Evolutionary conservation across 1,140 invertebrate species (phyloP).

Genomic region (Drosophila insularis): DNA sequence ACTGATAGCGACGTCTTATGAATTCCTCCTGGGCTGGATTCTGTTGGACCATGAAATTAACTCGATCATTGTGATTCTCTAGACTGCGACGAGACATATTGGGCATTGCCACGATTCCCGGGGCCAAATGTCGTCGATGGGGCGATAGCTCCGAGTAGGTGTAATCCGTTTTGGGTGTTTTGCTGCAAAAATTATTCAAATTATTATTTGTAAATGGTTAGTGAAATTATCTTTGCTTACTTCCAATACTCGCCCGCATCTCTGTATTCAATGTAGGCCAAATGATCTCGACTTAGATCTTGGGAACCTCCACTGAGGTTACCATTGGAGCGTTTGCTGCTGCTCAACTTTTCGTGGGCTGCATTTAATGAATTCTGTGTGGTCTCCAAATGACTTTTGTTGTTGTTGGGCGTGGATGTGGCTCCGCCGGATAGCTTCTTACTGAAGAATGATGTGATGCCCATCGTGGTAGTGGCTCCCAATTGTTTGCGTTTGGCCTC

Average conservation of each 20-base stretch:
- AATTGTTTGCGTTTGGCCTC: constrained; percentile 37
- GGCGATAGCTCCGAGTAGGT: constrained; percentile 90
- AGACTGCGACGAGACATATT: constrained; percentile 90
- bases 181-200: constrained; percentile 81
- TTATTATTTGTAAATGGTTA: background rate
- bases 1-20: constrained; percentile 73
- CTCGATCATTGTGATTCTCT: constrained; percentile 70
- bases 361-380: constrained; percentile 70
- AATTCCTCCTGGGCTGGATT: constrained; percentile 73
- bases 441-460: constrained; percentile 43
- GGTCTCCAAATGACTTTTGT: constrained; percentile 55
- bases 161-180: constrained; percentile 92
- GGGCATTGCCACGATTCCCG: constrained; percentile 90
- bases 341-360: constrained; percentile 58
- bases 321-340: constrained; percentile 67
- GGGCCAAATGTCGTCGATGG: constrained; percentile 89
- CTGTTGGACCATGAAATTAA: constrained; percentile 70
- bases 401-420: constrained; percentile 63
- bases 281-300: constrained; percentile 78
- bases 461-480: constrained; percentile 27
- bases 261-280: constrained; percentile 85
- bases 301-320: constrained; percentile 31
- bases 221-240: constrained; percentile 82
- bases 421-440: constrained; percentile 44
- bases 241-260: constrained; percentile 87